Evolutionary conservation across 2,888 invertebrate species (phyloP).

Genomic region (Sinopyrophorus schimmeli): DNA sequence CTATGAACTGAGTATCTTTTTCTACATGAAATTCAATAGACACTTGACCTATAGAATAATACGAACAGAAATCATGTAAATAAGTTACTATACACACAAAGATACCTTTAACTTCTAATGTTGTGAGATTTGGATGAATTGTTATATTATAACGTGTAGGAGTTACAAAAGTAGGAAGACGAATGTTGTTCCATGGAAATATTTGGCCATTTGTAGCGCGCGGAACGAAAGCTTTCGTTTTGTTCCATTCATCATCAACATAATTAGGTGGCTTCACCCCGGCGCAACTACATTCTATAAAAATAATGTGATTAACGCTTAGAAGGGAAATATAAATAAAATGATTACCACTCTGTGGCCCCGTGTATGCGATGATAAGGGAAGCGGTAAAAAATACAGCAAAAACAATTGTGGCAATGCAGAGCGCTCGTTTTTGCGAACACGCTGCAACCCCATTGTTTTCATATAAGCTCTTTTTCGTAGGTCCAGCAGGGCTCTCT

Average conservation of each 20-base stretch:
- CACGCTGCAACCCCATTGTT: conserved; percentile 82
- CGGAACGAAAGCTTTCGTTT: conserved; percentile 65
- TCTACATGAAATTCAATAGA: conserved; percentile 84
- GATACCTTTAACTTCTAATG: conserved; percentile 82
- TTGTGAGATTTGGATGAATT: conserved; percentile 91
- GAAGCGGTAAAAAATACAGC: conserved; percentile 81
- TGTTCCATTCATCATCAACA: conserved; percentile 65
- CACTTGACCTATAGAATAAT: conserved; percentile 69
- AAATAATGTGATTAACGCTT: conserved; percentile 28
- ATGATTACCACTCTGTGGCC: conserved; percentile 76
- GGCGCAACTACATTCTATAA: conserved; percentile 70
- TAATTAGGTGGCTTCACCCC: conserved; percentile 67
- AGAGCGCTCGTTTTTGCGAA: conserved; percentile 82
- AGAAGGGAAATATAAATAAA: background rate
- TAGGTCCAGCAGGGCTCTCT: conserved; percentile 64
- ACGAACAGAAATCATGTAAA: conserved; percentile 31
- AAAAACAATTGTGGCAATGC: conserved; percentile 78
- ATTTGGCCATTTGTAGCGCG: conserved; percentile 74
- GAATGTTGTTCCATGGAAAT: conserved; percentile 76
- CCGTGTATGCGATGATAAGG: conserved; percentile 86
- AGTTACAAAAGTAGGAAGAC: conserved; percentile 76
- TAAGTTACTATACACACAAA: background rate
- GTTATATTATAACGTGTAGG: conserved; percentile 86
- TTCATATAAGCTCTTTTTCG: conserved; percentile 71
- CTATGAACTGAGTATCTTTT: conserved; percentile 79